A percentile compares a stretch with the other conserved stretches of the same genome.
Conservation (phyloP, 2,113 vertebrate genomes). For the Ellobius talpinus region DNA sequence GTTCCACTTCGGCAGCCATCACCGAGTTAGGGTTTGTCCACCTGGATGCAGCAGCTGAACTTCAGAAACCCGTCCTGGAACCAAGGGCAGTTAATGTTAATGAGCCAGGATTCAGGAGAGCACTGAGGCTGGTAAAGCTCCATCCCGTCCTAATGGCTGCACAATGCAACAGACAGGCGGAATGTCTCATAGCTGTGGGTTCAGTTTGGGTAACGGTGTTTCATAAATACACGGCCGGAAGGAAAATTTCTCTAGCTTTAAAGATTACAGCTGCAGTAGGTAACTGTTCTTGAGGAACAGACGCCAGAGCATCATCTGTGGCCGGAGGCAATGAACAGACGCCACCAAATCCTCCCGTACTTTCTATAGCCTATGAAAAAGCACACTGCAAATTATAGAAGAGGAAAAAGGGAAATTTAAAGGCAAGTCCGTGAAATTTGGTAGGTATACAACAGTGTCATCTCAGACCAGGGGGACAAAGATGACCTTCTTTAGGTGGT, state of each 20-base stretch:
- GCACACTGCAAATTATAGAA: constrained; percentile 22
- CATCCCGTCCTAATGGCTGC: constrained; percentile 9
- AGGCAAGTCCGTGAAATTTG: background rate
- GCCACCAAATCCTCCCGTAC: background rate
- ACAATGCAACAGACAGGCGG: background rate
- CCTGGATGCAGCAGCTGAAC: constrained; percentile 14
- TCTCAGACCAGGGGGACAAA: background rate
- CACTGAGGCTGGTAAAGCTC: background rate
- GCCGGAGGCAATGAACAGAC: constrained; percentile 19
- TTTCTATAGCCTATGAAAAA: background rate
- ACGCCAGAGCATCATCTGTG: background rate
- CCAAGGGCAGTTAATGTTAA: constrained; percentile 43
- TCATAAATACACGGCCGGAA: constrained; percentile 55
- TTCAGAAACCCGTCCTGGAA: constrained; percentile 32
- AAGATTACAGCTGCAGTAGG: constrained; percentile 60
- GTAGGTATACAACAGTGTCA: background rate
- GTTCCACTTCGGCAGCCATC: background rate
- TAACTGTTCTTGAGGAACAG: constrained; percentile 65
- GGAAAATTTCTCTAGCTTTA: constrained; percentile 63
- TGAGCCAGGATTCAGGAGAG: background rate
- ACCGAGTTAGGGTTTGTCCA: background rate
- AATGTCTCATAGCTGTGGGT: background rate
- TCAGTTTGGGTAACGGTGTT: constrained; percentile 59
- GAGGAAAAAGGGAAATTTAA: background rate
- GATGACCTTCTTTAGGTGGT: background rate